Conservation (phyloP, 2,888 invertebrate genomes). For the Melieria picta region DNA sequence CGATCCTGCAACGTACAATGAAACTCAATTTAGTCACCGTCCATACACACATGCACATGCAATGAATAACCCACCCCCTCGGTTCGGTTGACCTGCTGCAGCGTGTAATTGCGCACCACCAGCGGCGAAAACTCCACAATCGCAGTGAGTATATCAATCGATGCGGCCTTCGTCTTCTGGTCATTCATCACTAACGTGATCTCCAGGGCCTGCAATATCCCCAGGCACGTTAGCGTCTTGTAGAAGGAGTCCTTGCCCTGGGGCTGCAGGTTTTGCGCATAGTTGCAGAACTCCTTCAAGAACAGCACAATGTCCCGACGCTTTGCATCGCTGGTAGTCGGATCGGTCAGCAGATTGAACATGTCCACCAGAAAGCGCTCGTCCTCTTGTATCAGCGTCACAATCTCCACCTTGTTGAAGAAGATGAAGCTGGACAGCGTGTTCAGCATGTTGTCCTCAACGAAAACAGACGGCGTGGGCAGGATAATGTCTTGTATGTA, state of each 20-base stretch:
- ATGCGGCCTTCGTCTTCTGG: constrained; percentile 93
- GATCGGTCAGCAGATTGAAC: constrained; percentile 91
- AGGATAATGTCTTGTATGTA: constrained; percentile 99
- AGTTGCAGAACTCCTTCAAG: constrained; percentile 98
- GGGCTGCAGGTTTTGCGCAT: constrained; percentile 97
- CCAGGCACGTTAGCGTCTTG: constrained; percentile 89
- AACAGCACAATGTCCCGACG: constrained; percentile 95
- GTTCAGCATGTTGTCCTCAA: constrained; percentile 98
- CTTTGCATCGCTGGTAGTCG: constrained; percentile 83
- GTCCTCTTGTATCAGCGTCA: constrained; percentile 96
- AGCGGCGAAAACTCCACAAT: constrained; percentile 99
- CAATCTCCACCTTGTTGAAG: constrained; percentile 99
- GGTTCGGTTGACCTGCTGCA: constrained; percentile 86
- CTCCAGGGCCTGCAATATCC: constrained; percentile 89
- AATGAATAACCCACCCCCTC: constrained; percentile 78
- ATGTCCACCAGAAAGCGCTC: constrained; percentile 95
- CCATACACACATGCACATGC: neutral
- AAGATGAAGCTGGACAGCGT: constrained; percentile 98
- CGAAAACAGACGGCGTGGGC: constrained; percentile 98
- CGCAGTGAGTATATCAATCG: constrained; percentile 97
- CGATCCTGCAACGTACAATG: constrained; percentile 77
- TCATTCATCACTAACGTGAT: constrained; percentile 92
- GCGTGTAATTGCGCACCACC: constrained; percentile 94
- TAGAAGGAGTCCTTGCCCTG: constrained; percentile 98
- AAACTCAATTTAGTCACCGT: neutral